These are phyloP conservation scores for Nowickia ferox DNA, from an alignment of 2,888 invertebrate species.

Conservation along the genomic window DNA sequence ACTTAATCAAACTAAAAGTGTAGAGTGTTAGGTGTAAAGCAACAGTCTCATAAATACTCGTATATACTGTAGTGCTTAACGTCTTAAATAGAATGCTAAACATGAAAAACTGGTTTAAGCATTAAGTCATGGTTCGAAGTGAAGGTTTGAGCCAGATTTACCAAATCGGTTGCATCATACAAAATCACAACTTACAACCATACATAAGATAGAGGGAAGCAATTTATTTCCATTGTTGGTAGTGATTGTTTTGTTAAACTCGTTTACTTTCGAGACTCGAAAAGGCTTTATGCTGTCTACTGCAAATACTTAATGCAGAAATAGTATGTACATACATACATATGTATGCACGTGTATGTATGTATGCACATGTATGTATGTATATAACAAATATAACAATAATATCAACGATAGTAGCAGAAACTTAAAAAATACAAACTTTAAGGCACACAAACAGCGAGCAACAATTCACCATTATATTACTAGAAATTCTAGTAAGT, in stretches of 20 bases:
- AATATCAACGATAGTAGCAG: not conserved
- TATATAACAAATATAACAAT: not conserved
- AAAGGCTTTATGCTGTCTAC: slow-evolving; percentile 56
- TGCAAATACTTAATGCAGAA: slow-evolving; percentile 34
- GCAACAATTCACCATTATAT: slow-evolving; percentile 45
- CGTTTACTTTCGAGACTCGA: slow-evolving; percentile 67
- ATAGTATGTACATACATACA: not conserved
- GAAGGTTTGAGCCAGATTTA: slow-evolving; percentile 59
- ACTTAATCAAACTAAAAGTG: not conserved
- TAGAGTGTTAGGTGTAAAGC: slow-evolving; percentile 25
- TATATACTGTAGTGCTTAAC: not conserved
- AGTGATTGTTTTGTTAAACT: slow-evolving; percentile 55
- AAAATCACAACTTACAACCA: slow-evolving; percentile 35
- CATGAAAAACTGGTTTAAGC: slow-evolving; percentile 60
- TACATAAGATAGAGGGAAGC: not conserved
- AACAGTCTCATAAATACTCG: not conserved
- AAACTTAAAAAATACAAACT: slow-evolving; percentile 19
- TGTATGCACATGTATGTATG: too few species aligned
- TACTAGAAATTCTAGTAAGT: slow-evolving; percentile 53
- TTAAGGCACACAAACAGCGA: slow-evolving; percentile 1
- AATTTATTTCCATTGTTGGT: slow-evolving; percentile 11
- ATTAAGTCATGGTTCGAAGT: slow-evolving; percentile 54
- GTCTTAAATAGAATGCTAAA: slow-evolving; percentile 33
- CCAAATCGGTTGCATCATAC: slow-evolving; percentile 61
- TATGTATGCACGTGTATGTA: too few species aligned